phyloP scores from a whole-genome alignment of 2,113 vertebrate genomes.

The Neomonachus schauinslandi region DNA sequence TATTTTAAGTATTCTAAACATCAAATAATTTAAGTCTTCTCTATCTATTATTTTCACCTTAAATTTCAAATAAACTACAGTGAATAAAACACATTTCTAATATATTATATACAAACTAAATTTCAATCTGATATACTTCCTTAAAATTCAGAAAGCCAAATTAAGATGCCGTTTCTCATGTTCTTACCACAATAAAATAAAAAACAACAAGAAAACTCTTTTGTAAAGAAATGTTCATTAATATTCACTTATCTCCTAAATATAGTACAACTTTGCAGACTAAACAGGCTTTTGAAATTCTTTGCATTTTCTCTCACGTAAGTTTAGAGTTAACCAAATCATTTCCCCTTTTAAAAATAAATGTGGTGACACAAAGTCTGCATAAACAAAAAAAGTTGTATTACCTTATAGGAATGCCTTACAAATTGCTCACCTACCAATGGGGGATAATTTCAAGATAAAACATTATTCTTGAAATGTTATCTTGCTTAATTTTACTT shows the following conservation, averaged over 20 bases:
- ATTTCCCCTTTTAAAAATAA: slow-evolving; percentile 50
- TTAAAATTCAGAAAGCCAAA: slow-evolving; percentile 32
- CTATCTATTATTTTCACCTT: slow-evolving; percentile 44
- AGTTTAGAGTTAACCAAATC: slow-evolving; percentile 44
- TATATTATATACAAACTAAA: slow-evolving; percentile 23
- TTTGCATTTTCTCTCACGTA: slow-evolving; percentile 50
- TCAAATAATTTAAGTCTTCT: slow-evolving; percentile 46
- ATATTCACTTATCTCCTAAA: slow-evolving; percentile 41
- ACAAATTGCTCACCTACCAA: slow-evolving; percentile 29
- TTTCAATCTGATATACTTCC: slow-evolving; percentile 14
- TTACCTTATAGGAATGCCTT: slow-evolving; percentile 31
- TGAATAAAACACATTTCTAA: slow-evolving; percentile 46
- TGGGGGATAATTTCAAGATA: slow-evolving; percentile 44
- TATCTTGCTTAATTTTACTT: slow-evolving; percentile 42
- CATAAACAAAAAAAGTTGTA: slow-evolving; percentile 29
- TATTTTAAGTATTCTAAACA: slow-evolving; percentile 23
- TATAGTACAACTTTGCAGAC: not conserved
- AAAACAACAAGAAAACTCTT: not conserved
- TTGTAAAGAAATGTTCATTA: slow-evolving; percentile 35
- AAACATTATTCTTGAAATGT: slow-evolving; percentile 45
- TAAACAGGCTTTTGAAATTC: slow-evolving; percentile 32
- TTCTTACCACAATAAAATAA: slow-evolving; percentile 1
- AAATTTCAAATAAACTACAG: slow-evolving; percentile 61
- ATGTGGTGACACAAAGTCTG: slow-evolving; percentile 6
- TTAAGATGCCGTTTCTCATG: slow-evolving; percentile 12